Percentiles rank a stretch among this genome's conserved stretches.
These are phyloP conservation scores for Tachysurus vachellii DNA, from an alignment of 2,113 vertebrate genomes.

Conservation along the genomic window DNA sequence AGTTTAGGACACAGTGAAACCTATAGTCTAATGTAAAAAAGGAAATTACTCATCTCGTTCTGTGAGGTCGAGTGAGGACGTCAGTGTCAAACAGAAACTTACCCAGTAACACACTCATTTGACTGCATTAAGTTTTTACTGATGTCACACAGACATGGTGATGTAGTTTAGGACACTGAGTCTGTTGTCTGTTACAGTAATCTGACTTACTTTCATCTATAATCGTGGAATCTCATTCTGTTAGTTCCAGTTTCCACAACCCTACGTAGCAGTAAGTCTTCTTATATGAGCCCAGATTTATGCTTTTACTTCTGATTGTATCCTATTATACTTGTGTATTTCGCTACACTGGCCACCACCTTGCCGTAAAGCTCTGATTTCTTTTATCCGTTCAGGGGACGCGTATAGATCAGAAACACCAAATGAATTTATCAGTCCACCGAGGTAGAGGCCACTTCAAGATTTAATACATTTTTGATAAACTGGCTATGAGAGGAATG, in stretches of 20 bases:
- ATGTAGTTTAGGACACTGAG: background rate
- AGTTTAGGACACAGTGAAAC: too few relatives aligned
- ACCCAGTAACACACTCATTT: background rate
- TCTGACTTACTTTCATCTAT: background rate
- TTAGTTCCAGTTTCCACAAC: background rate
- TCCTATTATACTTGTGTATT: constrained; percentile 63
- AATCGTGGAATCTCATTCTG: background rate
- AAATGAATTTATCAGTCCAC: constrained; percentile 68
- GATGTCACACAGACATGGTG: background rate
- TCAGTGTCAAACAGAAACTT: background rate
- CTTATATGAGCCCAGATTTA: constrained; percentile 59
- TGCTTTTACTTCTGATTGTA: constrained; percentile 58
- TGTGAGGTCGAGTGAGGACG: too few relatives aligned
- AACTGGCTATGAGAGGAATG: constrained; percentile 69
- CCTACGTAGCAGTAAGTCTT: constrained; percentile 53
- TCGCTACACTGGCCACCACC: constrained; percentile 62
- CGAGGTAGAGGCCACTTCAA: constrained; percentile 63
- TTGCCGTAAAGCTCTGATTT: constrained; percentile 64
- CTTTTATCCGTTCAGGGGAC: constrained; percentile 64
- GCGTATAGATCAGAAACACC: constrained; percentile 62
- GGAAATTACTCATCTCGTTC: too few relatives aligned
- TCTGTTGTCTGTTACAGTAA: too few relatives aligned
- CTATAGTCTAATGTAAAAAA: too few relatives aligned
- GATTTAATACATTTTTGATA: constrained; percentile 67
- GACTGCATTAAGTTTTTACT: background rate